Evolutionary conservation across 1,140 invertebrate species (phyloP).

Genomic region (Dendrolimus kikuchii): DNA sequence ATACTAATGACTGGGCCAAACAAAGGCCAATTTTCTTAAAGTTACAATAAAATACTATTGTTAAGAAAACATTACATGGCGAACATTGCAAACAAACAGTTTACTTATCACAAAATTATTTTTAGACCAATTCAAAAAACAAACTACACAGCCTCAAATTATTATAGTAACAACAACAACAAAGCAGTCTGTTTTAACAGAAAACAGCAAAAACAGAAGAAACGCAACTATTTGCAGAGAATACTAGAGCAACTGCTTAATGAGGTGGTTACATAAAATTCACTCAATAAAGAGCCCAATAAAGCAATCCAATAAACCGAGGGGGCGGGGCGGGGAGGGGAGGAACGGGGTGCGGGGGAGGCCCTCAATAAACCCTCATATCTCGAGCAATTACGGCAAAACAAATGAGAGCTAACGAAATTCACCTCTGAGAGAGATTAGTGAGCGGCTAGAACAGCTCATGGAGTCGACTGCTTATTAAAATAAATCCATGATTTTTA

Average conservation of each 20-base stretch:
- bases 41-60: too few relatives aligned
- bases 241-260: constrained; percentile 11
- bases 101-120: too few relatives aligned
- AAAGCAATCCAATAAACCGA: constrained; percentile 38
- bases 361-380: constrained; percentile 36
- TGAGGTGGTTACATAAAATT: constrained; percentile 28
- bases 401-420: constrained; percentile 66
- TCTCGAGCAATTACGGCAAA: constrained; percentile 59
- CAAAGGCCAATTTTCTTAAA: too few relatives aligned
- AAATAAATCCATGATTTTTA: too few relatives aligned
- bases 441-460: constrained; percentile 10
- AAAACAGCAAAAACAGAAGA: neutral
- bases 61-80: too few relatives aligned
- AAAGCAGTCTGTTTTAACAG: constrained; percentile 1
- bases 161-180: neutral
- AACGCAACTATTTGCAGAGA: constrained; percentile 5
- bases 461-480: constrained; percentile 17
- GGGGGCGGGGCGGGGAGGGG: constrained; percentile 20
- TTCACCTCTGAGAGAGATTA: constrained; percentile 46
- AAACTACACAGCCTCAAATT: too few relatives aligned
- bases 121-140: too few relatives aligned
- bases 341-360: constrained; percentile 6
- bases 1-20: too few relatives aligned
- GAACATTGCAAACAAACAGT: too few relatives aligned
- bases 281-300: constrained; percentile 33